Evolutionary conservation across 2,113 vertebrate species (phyloP).

Genomic region (Scopus umbretta): DNA sequence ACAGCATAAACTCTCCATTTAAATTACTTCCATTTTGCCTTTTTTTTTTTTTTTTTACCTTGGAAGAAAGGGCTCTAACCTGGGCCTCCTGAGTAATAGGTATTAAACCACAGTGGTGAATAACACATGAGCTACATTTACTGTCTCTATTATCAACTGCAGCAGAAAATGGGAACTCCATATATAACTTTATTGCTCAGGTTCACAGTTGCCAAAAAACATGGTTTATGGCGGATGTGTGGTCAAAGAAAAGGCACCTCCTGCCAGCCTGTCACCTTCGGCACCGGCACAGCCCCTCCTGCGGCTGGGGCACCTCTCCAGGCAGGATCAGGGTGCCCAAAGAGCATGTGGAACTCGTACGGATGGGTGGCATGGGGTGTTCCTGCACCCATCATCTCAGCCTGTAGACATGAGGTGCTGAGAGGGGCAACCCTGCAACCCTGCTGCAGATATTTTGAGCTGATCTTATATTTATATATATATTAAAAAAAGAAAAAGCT

Average conservation of each 20-base stretch:
- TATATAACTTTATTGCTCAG: background rate
- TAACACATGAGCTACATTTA: background rate
- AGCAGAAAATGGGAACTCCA: background rate
- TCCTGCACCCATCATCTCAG: background rate
- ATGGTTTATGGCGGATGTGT: background rate
- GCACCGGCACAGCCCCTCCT: background rate
- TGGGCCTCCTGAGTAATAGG: background rate
- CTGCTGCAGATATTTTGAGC: background rate
- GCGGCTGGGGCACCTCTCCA: background rate
- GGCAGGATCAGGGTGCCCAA: background rate
- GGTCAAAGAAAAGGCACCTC: background rate
- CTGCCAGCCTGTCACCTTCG: no score
- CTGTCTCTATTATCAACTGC: background rate
- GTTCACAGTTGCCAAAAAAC: background rate
- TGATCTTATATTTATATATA: no score
- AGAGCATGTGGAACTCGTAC: fast-evolving
- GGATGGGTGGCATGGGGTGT: background rate
- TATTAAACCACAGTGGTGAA: background rate
- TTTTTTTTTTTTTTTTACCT: background rate
- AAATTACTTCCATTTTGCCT: background rate
- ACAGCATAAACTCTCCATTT: background rate
- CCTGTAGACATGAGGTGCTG: background rate
- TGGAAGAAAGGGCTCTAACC: background rate
- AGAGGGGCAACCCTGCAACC: no score
- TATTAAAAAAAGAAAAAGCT: background rate